Conservation (phyloP, 2,797 vertebrate species). For the Cichlasoma orientale region DNA sequence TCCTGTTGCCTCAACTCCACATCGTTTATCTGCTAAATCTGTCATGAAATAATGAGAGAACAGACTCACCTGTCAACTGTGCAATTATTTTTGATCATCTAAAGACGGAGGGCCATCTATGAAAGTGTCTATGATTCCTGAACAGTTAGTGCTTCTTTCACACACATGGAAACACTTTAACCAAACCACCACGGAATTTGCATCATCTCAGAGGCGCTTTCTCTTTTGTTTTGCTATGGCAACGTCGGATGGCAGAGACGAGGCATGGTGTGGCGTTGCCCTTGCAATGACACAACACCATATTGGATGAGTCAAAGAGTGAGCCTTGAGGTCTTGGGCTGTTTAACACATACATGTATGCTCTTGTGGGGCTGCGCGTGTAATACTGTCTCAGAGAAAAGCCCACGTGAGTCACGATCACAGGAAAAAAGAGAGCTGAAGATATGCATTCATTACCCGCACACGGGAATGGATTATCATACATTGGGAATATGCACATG, state of each 20-base stretch:
- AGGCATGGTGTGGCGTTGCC: not conserved
- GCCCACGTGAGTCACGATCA: conserved; percentile 33
- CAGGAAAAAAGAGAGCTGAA: conserved; percentile 16
- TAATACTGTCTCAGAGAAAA: conserved; percentile 24
- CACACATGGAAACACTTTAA: no score
- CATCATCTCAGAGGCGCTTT: not conserved
- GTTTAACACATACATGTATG: conserved; percentile 40
- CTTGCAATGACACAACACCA: not conserved
- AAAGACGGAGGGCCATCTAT: no score
- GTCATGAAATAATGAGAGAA: no score
- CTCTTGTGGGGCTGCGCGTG: conserved; percentile 30
- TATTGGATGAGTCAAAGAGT: conserved; percentile 48
- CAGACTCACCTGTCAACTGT: no score
- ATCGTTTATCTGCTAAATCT: no score
- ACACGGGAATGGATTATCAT: conserved; percentile 27
- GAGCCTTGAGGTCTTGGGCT: conserved; percentile 49
- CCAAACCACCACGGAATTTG: conserved; percentile 20
- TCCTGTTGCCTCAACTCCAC: no score
- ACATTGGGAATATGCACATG: conserved; percentile 5
- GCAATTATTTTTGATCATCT: no score
- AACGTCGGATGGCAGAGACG: not conserved
- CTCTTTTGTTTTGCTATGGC: not conserved
- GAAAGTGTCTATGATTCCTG: no score
- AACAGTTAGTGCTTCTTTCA: no score
- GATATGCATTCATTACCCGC: conserved; percentile 45